Evolutionary conservation across 2,113 vertebrate genomes (phyloP).

Genomic region (Epinephelus lanceolatus): DNA sequence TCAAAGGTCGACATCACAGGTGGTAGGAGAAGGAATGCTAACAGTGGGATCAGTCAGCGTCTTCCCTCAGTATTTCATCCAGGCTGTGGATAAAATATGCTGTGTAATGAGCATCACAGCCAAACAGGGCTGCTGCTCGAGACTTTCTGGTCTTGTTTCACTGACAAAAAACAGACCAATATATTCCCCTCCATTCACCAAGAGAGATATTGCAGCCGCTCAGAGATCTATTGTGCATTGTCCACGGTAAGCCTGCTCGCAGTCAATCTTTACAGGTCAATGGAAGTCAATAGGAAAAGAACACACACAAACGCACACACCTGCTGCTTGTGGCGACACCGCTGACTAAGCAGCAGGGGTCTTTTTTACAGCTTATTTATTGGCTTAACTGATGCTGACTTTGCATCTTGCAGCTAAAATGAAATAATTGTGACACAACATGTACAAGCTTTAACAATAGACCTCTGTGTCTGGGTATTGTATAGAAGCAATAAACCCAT

Average conservation of each 20-base stretch:
- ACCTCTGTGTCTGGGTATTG: conserved; percentile 2
- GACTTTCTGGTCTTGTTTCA: conserved; percentile 6
- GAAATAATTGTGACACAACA: conserved; percentile 41
- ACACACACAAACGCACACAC: conserved; percentile 20
- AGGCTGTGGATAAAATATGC: not conserved
- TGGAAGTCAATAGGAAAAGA: conserved; percentile 33
- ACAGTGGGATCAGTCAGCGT: not conserved
- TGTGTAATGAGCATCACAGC: too few relatives aligned
- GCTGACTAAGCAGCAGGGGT: conserved; percentile 44
- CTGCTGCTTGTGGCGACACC: not conserved
- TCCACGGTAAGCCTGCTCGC: conserved; percentile 16
- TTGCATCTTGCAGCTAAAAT: conserved; percentile 45
- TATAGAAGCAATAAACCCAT: not conserved
- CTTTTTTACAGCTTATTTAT: conserved; percentile 50
- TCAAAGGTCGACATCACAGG: not conserved
- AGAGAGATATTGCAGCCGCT: conserved; percentile 20
- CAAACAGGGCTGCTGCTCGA: not conserved
- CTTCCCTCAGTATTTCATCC: not conserved
- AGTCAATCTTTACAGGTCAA: conserved; percentile 48
- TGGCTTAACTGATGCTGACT: conserved; percentile 48
- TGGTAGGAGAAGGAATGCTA: not conserved
- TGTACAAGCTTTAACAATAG: conserved; percentile 28
- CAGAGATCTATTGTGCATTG: conserved; percentile 41
- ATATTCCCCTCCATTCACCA: conserved; percentile 4
- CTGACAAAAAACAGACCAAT: conserved; percentile 4